Evolutionary conservation across 2,113 vertebrate genomes (phyloP).

Genomic region (Aspidoscelis tigris): DNA sequence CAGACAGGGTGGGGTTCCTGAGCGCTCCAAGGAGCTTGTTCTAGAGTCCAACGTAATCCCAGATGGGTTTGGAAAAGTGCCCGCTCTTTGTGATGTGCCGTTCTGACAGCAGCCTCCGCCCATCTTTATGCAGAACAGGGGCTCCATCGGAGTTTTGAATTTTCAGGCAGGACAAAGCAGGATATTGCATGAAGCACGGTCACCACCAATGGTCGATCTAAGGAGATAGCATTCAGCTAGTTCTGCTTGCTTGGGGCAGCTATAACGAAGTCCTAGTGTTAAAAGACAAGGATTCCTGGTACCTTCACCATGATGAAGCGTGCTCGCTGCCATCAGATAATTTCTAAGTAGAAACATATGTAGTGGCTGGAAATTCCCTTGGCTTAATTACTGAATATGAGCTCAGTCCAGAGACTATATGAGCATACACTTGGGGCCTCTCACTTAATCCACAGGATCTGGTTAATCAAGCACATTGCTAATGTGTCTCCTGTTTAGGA

Average conservation of each 20-base stretch:
- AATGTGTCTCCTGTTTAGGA: background rate
- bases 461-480: background rate
- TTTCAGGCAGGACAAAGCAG: background rate
- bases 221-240: background rate
- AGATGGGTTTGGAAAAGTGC: slow-evolving; percentile 2
- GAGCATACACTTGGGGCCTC: background rate
- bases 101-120: background rate
- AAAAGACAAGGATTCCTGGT: background rate
- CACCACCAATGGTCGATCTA: background rate
- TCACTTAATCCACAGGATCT: slow-evolving; percentile 1
- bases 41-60: background rate
- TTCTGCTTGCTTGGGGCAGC: background rate
- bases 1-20: slow-evolving; percentile 13
- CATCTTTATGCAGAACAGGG: background rate
- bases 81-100: background rate
- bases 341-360: slow-evolving; percentile 6
- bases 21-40: background rate
- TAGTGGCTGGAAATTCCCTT: background rate
- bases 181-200: background rate
- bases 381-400: background rate
- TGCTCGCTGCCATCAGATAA: background rate
- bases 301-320: background rate
- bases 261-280: background rate
- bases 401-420: slow-evolving; percentile 7
- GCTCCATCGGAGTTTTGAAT: background rate